phyloP scores from a whole-genome alignment of 2,888 invertebrate species.

The Gastrophysa polygoni region DNA sequence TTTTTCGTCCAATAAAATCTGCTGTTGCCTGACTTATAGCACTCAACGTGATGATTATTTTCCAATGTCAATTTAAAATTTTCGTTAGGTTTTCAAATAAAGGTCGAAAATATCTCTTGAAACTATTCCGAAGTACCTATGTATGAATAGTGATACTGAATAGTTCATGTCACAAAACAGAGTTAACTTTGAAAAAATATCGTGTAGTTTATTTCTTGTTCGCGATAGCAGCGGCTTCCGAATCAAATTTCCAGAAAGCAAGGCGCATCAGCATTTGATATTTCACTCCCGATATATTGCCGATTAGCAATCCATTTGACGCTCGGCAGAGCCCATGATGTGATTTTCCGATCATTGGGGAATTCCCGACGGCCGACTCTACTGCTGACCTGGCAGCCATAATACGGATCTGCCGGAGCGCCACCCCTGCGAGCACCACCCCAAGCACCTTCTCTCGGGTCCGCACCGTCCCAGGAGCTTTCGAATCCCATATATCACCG shows the following conservation, averaged over 20 bases:
- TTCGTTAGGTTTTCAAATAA: too few relatives aligned
- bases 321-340: constrained; percentile 29
- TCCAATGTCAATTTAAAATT: too few relatives aligned
- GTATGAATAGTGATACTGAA: too few relatives aligned
- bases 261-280: not conserved
- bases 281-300: not conserved
- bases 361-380: constrained; percentile 41
- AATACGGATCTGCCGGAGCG: constrained; percentile 46
- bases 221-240: too few relatives aligned
- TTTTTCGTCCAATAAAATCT: too few relatives aligned
- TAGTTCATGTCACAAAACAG: too few relatives aligned
- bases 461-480: constrained; percentile 44
- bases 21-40: too few relatives aligned
- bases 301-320: constrained; percentile 21
- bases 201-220: too few relatives aligned
- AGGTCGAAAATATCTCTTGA: too few relatives aligned
- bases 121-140: too few relatives aligned
- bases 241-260: not conserved
- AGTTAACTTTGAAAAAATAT: too few relatives aligned
- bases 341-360: constrained; percentile 33
- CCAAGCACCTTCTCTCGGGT: constrained; percentile 38
- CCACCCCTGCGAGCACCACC: constrained; percentile 39
- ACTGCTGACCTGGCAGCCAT: constrained; percentile 52
- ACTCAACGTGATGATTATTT: too few relatives aligned
- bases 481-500: constrained; percentile 44